These are phyloP conservation scores for Orchestia grillus DNA, from an alignment of 1,140 invertebrate genomes.

Conservation along the genomic window DNA sequence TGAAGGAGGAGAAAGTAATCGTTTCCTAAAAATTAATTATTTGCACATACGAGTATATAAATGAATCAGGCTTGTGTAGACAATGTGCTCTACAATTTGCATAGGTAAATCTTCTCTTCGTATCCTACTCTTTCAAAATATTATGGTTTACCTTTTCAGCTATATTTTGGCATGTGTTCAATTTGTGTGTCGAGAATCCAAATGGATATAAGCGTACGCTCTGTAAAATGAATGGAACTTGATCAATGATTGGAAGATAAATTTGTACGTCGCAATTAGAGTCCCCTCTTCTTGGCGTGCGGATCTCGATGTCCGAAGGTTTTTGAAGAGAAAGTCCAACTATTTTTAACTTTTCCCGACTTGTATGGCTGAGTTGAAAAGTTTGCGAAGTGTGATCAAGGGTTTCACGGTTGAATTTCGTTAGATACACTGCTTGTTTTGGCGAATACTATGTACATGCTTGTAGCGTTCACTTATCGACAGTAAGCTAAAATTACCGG, in stretches of 20 bases:
- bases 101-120: neutral
- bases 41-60: neutral
- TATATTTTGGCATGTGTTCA: neutral
- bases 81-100: neutral
- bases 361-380: neutral
- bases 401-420: neutral
- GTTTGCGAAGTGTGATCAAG: neutral
- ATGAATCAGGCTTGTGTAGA: neutral
- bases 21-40: too few species aligned
- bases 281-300: too few species aligned
- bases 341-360: neutral
- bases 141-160: neutral
- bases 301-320: too few species aligned
- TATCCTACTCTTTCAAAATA: neutral
- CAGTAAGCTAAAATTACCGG: neutral
- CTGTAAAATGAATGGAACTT: too few species aligned
- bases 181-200: too few species aligned
- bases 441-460: neutral
- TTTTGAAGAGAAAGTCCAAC: neutral
- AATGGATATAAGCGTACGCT: too few species aligned
- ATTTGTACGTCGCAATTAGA: too few species aligned
- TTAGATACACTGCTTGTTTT: neutral
- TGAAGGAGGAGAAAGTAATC: neutral
- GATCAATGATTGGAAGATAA: too few species aligned
- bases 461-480: neutral